A percentile compares a stretch with the other conserved stretches of the same genome.
These are phyloP conservation scores for Euproctis similis DNA, from an alignment of 2,888 invertebrate species.

Conservation along the genomic window DNA sequence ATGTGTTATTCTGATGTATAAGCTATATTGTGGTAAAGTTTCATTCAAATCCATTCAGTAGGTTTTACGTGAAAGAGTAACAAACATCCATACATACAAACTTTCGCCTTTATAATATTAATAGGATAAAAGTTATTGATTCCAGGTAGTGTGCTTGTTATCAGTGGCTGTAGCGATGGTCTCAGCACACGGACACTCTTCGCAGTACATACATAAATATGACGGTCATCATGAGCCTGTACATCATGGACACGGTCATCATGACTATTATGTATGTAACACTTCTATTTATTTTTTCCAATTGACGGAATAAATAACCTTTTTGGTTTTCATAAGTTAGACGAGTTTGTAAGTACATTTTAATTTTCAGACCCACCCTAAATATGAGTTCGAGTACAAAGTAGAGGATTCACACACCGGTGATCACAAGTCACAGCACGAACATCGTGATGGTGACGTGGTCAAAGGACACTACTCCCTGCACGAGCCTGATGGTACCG, in stretches of 20 bases:
- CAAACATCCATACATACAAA: too few species aligned
- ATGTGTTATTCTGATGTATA: too few species aligned
- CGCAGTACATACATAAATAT: constrained; percentile 33
- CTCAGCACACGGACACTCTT: constrained; percentile 16
- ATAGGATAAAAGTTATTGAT: background rate
- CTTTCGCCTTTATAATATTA: too few species aligned
- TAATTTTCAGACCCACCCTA: constrained; percentile 17
- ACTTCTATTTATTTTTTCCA: too few species aligned
- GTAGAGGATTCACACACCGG: constrained; percentile 68
- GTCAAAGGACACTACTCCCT: constrained; percentile 57
- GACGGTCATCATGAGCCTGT: constrained; percentile 39
- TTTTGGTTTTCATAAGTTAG: too few species aligned
- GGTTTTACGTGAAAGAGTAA: too few species aligned
- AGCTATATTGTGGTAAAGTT: too few species aligned
- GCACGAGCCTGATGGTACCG: constrained; percentile 53
- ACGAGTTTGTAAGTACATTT: background rate
- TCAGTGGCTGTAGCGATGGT: constrained; percentile 11
- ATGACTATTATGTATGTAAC: constrained; percentile 21
- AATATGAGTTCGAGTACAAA: constrained; percentile 67
- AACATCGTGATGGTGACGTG: constrained; percentile 69
- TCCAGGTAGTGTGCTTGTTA: constrained; percentile 17
- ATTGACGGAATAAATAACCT: too few species aligned
- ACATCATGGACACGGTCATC: constrained; percentile 30
- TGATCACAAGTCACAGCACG: constrained; percentile 70
- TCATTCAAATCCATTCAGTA: too few species aligned